Evolutionary conservation across 2,797 vertebrate species (phyloP), one percentile per base, ranked within the genome.

Genomic region (Neosalanx taihuensis): DNA sequence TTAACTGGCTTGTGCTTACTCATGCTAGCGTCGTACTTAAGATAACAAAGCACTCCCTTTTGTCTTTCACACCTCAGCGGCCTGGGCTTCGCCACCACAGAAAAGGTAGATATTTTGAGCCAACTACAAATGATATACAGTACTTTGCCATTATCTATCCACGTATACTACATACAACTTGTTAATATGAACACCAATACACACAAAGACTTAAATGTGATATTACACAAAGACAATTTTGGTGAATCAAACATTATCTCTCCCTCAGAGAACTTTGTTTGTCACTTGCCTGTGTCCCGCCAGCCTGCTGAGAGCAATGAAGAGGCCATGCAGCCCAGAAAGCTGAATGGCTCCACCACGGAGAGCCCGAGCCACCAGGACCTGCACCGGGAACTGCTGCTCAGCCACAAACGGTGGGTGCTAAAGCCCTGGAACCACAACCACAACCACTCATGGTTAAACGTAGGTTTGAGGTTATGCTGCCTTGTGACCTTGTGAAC

Each of bases 321-420:
- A 1, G 87, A 92, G 59, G 69, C 79, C 30, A 71, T 72, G 74
- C 88, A 81, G 10, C 81, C 85, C 61, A 86, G 81, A 72, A 94
- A 90, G 72, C 76, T 92, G 69, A 90, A 90, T 17, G 87, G 93
- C 68, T 90, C 83, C 0, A 79, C 86, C 0, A 26, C n/a, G 12
- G 93, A 94, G 68, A 80, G 71, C 3, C 84, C 78, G 3, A 91
- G 79, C 67, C 89, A 91, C 76, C 85, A 84, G 76, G 86, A 92
- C 70, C 84, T 94, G 70, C 93, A 94, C 74, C 80, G 87, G 9
- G 93, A 95, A 81, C 90, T 95, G 77, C 81, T 93, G 65, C 91
- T 95, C 69, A 91, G 87, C 74, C 91, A 93, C 70, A 94, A 91
- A 84, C 90, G 90, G 93, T 94, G 64, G 76, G 72, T 1, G 0